Evolutionary conservation across 2,797 vertebrate genomes (phyloP), one percentile per base, ranked within the genome.

Genomic region (Aeoliscus strigatus): DNA sequence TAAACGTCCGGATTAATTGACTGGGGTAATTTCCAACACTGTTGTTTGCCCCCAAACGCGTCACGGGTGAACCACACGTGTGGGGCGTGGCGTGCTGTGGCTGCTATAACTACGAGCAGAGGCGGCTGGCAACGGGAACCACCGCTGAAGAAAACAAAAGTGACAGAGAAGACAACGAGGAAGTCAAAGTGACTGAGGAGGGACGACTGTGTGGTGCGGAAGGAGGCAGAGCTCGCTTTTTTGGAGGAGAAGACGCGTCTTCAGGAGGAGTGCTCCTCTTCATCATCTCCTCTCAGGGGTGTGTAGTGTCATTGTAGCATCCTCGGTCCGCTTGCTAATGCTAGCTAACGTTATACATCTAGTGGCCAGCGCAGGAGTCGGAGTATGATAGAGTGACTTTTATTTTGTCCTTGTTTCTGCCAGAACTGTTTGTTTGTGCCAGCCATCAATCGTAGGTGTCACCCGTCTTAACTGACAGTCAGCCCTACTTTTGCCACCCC

Each of bases 81-180:
- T 27, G 67, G 78, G 79, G 80, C 77, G 77, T 70, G 71, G 65
- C 32, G 2, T 27, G 2, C 13, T 8, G 10, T 12, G 61, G 6
- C n/a, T 16, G 15, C 4, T 2, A 37, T 25, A 14, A 32, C 11
- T 79, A 75, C 47, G 16, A 65, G 48, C 2, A 14, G 18, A 39
- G 33, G 51, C 40, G 7, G 29, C 3, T 4, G 6, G 11, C 12
- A 25, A 12, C 28, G 1, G 18, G 14, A 4, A 10, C 24, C 21
- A 12, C 29, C 3, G 15, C 9, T 12, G 1, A 3, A 2, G n/a
- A 6, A 6, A 4, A 1, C 7, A 2, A 14, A 0, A 2, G n/a
- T n/a, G 0, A 8, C 18, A 21, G 18, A 16, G 15, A 9, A 2
- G 4, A 26, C 0, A 43, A 2, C 23, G 0, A 4, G 8, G 15